These are phyloP conservation scores for Percopsis omiscomaycus DNA, from an alignment of 2,797 vertebrate genomes.

Conservation along the genomic window DNA sequence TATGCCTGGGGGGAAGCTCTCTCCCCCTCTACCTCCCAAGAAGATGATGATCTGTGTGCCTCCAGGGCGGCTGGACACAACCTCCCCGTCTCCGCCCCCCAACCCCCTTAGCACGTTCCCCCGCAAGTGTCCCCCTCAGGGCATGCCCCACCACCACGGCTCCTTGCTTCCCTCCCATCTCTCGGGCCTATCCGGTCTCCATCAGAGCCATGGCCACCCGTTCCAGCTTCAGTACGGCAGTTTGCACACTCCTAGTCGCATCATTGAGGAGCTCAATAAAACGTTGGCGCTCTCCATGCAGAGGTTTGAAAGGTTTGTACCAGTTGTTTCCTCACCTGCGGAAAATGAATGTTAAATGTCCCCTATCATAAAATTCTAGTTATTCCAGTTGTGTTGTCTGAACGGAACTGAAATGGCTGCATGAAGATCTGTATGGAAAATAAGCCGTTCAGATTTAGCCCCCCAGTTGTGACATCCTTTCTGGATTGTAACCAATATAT, in stretches of 20 bases:
- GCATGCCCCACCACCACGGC: slow-evolving; percentile 82
- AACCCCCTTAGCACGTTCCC: slow-evolving; percentile 77
- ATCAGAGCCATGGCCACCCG: slow-evolving; percentile 80
- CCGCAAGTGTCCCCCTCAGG: slow-evolving; percentile 85
- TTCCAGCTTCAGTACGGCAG: slow-evolving; percentile 92
- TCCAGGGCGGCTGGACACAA: slow-evolving; percentile 83
- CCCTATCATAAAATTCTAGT: too few species aligned
- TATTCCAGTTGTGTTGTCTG: too few species aligned
- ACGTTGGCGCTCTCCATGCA: slow-evolving; percentile 98
- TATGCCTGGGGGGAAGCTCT: slow-evolving; percentile 90
- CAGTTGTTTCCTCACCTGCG: neutral
- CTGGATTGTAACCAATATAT: too few species aligned
- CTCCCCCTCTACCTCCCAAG: slow-evolving; percentile 97
- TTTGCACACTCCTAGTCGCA: slow-evolving; percentile 87
- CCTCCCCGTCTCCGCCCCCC: slow-evolving; percentile 67
- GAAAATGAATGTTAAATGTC: too few species aligned
- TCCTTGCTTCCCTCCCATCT: slow-evolving; percentile 89
- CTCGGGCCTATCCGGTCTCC: slow-evolving; percentile 62
- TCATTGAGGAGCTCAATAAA: slow-evolving; percentile 98
- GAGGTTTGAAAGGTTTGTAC: slow-evolving; percentile 92
- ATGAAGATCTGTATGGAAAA: too few species aligned
- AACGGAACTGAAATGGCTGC: too few species aligned
- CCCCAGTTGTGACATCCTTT: too few species aligned
- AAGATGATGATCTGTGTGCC: slow-evolving; percentile 99
- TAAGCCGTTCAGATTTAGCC: too few species aligned